These are phyloP conservation scores for Slavum lentiscoides DNA, from an alignment of 2,888 invertebrate genomes.

Conservation along the genomic window DNA sequence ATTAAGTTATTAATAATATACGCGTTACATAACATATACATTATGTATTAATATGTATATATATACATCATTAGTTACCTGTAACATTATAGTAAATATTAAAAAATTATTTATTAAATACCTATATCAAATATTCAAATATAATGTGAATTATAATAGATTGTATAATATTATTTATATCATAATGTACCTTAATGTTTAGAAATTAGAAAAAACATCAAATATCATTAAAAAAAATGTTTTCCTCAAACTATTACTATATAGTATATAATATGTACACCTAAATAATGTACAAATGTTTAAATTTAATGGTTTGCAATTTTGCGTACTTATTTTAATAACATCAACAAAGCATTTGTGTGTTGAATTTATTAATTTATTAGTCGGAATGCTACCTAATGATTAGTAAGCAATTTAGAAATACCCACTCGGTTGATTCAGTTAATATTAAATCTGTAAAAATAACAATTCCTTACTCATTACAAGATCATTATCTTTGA, in stretches of 20 bases:
- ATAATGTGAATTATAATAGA: too few relatives aligned
- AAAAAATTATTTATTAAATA: too few relatives aligned
- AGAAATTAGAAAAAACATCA: not conserved
- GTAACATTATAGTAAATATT: too few relatives aligned
- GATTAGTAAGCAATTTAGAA: not conserved
- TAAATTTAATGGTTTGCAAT: not conserved
- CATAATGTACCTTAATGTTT: not conserved
- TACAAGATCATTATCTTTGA: constrained; percentile 50
- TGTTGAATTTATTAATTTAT: not conserved
- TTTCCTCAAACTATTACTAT: not conserved
- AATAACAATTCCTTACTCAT: constrained; percentile 52
- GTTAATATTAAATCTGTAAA: constrained; percentile 17
- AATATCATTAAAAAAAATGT: not conserved
- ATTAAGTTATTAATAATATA: too few relatives aligned
- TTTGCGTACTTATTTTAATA: not conserved
- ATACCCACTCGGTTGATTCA: not conserved
- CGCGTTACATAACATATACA: too few relatives aligned
- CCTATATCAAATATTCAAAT: too few relatives aligned
- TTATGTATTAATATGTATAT: too few relatives aligned
- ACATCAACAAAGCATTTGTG: not conserved
- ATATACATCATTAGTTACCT: too few relatives aligned
- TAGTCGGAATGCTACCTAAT: not conserved
- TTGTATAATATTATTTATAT: not conserved
- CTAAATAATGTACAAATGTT: not conserved
- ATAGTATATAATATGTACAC: too few relatives aligned